Conservation (phyloP, 35 echinoderm and acorn worm species). For the Acanthaster planci region DNA sequence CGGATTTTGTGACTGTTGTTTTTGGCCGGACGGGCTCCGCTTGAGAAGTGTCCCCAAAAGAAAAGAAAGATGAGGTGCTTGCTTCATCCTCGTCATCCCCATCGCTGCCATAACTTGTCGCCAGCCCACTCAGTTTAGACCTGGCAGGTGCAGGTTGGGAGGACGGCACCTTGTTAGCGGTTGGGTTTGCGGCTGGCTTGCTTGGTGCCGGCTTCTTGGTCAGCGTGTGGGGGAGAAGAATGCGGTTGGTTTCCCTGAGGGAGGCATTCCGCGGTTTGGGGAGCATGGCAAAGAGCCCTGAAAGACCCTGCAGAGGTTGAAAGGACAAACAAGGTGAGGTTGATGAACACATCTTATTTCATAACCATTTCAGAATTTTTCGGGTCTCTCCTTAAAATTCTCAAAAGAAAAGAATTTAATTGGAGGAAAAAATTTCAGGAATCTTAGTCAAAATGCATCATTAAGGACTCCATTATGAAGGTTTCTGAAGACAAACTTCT, state of each 20-base stretch:
- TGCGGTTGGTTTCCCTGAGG: slow-evolving; percentile 75
- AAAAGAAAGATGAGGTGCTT: slow-evolving; percentile 54
- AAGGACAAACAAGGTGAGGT: no score
- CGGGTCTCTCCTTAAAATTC: no score
- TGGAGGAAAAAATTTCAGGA: no score
- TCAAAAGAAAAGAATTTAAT: no score
- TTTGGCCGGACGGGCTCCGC: background rate
- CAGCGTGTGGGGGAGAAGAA: slow-evolving; percentile 80
- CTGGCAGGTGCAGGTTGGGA: background rate
- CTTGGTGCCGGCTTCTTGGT: slow-evolving; percentile 53
- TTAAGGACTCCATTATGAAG: no score
- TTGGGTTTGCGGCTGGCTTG: slow-evolving; percentile 6
- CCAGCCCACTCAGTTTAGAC: slow-evolving; percentile 23
- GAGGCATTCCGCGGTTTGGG: slow-evolving; percentile 72
- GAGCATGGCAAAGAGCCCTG: slow-evolving; percentile 79
- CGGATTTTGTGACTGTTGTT: background rate
- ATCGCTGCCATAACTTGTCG: slow-evolving; percentile 56
- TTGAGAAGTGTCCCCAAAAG: background rate
- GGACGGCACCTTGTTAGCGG: background rate
- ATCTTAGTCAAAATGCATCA: no score
- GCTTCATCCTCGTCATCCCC: slow-evolving; percentile 55
- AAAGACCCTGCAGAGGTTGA: slow-evolving; percentile 37
- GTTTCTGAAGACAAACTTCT: no score
- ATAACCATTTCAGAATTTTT: no score
- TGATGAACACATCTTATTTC: no score